Percentiles rank a stretch among this genome's conserved stretches.
Evolutionary conservation across 2,797 vertebrate genomes (phyloP).

Genomic region (Cryptoblepharus egeriae): DNA sequence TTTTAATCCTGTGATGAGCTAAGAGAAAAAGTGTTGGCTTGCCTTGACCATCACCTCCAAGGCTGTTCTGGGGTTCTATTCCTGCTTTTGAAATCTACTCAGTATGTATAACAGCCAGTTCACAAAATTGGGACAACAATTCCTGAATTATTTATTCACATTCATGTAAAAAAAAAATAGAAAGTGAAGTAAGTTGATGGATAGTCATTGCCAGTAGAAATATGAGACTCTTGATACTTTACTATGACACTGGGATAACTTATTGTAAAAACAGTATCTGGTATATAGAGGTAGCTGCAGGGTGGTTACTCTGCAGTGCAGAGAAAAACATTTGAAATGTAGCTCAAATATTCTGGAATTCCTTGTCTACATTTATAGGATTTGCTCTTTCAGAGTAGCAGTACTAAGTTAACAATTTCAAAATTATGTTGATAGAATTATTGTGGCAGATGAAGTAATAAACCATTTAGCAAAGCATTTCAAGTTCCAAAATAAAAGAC

Average conservation of each 20-base stretch:
- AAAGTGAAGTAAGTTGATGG: background rate
- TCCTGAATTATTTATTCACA: background rate
- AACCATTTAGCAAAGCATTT: slow-evolving; percentile 21
- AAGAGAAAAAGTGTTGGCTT: background rate
- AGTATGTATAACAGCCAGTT: background rate
- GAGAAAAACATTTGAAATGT: background rate
- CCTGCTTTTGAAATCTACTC: background rate
- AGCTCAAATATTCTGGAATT: background rate
- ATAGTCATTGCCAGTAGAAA: background rate
- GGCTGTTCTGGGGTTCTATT: background rate
- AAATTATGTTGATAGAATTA: background rate
- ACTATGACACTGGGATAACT: background rate
- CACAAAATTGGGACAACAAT: background rate
- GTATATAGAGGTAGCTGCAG: background rate
- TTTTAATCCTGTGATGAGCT: background rate
- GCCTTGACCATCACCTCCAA: background rate
- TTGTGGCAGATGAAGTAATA: background rate
- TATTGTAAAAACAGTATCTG: background rate
- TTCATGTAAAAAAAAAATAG: background rate
- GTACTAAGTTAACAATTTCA: background rate
- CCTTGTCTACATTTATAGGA: background rate
- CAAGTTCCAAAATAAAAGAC: background rate
- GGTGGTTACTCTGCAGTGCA: background rate
- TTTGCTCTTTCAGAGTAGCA: background rate
- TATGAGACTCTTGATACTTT: background rate